These are phyloP conservation scores for Porites cylindrica DNA, from an alignment of 92 coral and sea anemone genomes.

Conservation along the genomic window DNA sequence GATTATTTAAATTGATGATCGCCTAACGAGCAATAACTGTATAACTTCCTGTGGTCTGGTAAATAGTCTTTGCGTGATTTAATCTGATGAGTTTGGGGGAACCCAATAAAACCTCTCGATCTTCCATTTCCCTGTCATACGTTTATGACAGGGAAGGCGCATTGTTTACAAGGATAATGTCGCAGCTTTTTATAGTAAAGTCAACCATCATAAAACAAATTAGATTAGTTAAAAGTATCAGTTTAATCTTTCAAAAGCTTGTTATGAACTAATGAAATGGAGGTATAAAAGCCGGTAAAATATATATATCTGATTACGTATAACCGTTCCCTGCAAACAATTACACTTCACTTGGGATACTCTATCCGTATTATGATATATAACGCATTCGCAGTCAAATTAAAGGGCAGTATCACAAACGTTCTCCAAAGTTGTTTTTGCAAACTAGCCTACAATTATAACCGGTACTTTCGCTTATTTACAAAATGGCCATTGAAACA, in stretches of 20 bases:
- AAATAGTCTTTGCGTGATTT: no score
- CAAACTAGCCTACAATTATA: no score
- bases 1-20: no score
- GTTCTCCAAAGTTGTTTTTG: no score
- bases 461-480: no score
- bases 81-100: no score
- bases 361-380: background rate
- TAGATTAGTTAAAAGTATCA: background rate
- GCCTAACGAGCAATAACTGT: no score
- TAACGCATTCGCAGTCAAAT: background rate
- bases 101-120: background rate
- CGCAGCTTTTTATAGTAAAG: no score
- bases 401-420: background rate
- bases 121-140: background rate
- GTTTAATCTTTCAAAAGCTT: conserved; percentile 8
- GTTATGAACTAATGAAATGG: background rate
- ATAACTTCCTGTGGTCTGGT: no score
- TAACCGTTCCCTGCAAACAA: background rate
- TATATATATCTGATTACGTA: conserved; percentile 22
- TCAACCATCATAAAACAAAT: background rate
- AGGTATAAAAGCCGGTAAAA: conserved; percentile 8
- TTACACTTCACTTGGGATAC: background rate
- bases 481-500: no score
- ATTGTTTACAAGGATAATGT: background rate
- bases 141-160: background rate